These are phyloP conservation scores for Perithous albicinctus DNA, from an alignment of 2,888 invertebrate species.

Conservation along the genomic window DNA sequence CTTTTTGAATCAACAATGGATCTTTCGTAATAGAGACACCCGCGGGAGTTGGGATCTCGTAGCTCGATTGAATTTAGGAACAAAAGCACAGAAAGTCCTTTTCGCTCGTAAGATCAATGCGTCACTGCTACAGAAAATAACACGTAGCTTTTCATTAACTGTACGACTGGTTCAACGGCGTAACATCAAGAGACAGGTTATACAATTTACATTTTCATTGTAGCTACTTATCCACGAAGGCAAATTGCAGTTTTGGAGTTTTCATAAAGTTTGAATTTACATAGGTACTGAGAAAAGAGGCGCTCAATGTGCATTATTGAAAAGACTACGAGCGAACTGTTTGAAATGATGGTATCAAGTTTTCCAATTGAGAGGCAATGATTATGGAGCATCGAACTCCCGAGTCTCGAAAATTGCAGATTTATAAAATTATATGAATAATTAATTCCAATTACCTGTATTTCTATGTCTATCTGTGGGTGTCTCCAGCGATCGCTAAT, in stretches of 20 bases:
- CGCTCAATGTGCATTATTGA: conserved; percentile 48
- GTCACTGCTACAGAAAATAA: neutral
- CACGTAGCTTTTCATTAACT: neutral
- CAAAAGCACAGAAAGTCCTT: neutral
- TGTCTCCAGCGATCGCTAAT: conserved; percentile 2
- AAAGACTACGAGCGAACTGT: conserved; percentile 31
- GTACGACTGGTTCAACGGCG: too few relatives aligned
- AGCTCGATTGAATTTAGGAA: conserved; percentile 30
- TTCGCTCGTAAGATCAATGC: neutral
- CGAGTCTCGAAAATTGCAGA: neutral
- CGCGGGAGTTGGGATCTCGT: neutral
- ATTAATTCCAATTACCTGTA: conserved; percentile 21
- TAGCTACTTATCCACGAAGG: too few relatives aligned
- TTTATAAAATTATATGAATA: conserved; percentile 47
- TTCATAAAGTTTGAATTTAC: neutral
- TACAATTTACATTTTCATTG: neutral
- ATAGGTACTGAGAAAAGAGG: neutral
- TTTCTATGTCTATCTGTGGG: conserved; percentile 13
- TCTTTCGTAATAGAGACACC: conserved; percentile 1
- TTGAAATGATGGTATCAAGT: conserved; percentile 30
- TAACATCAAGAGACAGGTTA: neutral
- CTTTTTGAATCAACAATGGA: neutral
- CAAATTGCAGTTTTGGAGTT: neutral
- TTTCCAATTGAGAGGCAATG: conserved; percentile 35
- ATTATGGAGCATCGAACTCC: conserved; percentile 29